These are phyloP conservation scores for Dendronephthya gigantea DNA, from an alignment of 64 coral and sea anemone genomes.

Conservation along the genomic window DNA sequence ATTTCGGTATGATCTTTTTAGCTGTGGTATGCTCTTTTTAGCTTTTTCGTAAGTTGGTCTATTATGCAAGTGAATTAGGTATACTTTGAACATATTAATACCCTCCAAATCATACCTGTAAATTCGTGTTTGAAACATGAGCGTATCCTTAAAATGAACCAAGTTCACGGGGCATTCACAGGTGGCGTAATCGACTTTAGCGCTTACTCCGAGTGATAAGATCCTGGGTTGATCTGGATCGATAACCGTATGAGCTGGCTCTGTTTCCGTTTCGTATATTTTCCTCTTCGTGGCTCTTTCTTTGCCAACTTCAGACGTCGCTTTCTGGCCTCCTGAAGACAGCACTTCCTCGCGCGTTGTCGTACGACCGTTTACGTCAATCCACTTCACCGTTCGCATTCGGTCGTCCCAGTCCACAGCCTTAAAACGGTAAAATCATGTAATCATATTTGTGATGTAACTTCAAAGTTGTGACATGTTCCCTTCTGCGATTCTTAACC, in stretches of 20 bases:
- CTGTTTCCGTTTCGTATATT: constrained; percentile 70
- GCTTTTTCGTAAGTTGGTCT: no score
- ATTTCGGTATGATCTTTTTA: no score
- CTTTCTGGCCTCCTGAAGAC: constrained; percentile 25
- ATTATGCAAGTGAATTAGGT: no score
- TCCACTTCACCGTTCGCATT: constrained; percentile 84
- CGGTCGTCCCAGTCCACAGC: constrained; percentile 95
- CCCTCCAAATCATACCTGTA: constrained; percentile 49
- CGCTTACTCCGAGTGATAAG: constrained; percentile 53
- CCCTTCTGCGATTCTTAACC: no score
- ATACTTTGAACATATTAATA: no score
- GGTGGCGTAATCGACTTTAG: constrained; percentile 74
- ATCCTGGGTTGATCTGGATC: constrained; percentile 51
- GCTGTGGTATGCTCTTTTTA: no score
- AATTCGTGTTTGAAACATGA: constrained; percentile 93
- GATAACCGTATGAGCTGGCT: constrained; percentile 62
- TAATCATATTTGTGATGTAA: no score
- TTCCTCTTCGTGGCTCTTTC: constrained; percentile 69
- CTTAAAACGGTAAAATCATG: constrained; percentile 8
- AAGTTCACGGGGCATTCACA: constrained; percentile 50
- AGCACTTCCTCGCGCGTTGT: constrained; percentile 2
- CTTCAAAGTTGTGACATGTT: no score
- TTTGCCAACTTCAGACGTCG: constrained; percentile 15
- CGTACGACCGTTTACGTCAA: constrained; percentile 39
- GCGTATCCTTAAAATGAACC: constrained; percentile 89